A percentile compares a stretch with the other conserved stretches of the same genome.
phyloP scores from a whole-genome alignment of 1,140 invertebrate species.

The Mya arenaria region DNA sequence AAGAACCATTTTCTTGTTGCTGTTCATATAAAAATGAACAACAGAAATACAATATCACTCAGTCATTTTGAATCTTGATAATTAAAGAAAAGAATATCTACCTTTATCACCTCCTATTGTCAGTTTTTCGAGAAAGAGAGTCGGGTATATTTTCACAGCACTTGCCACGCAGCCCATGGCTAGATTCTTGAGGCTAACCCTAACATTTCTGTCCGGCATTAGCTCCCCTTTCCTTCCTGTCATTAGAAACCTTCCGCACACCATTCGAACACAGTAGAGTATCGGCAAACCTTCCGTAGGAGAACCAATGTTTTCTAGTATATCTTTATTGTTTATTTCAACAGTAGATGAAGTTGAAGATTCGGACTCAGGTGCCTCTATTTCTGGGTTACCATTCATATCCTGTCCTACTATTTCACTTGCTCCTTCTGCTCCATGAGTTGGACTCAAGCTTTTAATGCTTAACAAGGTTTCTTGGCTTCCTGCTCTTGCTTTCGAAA shows the following conservation, averaged over 20 bases:
- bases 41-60: too few species aligned
- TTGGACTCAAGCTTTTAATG: constrained; percentile 73
- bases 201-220: constrained; percentile 86
- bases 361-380: constrained; percentile 20
- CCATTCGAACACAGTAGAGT: constrained; percentile 88
- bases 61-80: too few species aligned
- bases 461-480: constrained; percentile 78
- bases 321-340: constrained; percentile 8
- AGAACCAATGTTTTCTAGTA: constrained; percentile 58
- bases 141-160: constrained; percentile 87
- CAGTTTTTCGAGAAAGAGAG: constrained; percentile 85
- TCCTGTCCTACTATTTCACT: constrained; percentile 67
- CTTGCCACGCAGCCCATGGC: constrained; percentile 89
- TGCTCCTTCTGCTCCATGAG: constrained; percentile 25
- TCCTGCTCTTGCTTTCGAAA: constrained; percentile 70
- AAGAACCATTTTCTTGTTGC: too few species aligned
- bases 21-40: too few species aligned
- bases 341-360: constrained; percentile 7
- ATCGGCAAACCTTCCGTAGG: constrained; percentile 83
- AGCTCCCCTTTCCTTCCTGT: constrained; percentile 84
- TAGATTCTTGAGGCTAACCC: constrained; percentile 92
- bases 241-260: constrained; percentile 89
- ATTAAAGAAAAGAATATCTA: not conserved
- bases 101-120: not conserved
- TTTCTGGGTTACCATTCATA: constrained; percentile 77